Conservation (phyloP, 2,888 invertebrate species). For the Deroplatys truncata region DNA sequence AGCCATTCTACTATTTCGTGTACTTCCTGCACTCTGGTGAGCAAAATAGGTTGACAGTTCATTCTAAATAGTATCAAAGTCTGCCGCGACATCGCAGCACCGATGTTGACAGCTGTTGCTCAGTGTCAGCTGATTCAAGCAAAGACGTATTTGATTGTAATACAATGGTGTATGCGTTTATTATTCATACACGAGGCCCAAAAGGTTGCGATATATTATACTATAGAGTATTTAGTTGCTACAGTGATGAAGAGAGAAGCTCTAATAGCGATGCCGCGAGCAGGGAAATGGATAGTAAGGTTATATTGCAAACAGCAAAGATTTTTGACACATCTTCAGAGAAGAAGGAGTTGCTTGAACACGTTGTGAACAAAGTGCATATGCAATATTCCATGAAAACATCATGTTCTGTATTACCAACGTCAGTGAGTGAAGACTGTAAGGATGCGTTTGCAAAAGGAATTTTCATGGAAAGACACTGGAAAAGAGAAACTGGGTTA, state of each 20-base stretch:
- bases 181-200: slow-evolving; percentile 24
- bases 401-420: slow-evolving; percentile 21
- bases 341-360: slow-evolving; percentile 24
- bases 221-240: slow-evolving; percentile 25
- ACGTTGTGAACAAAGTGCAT: slow-evolving; percentile 21
- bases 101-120: not conserved
- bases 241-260: not conserved
- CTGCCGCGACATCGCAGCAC: not conserved
- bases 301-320: not conserved
- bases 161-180: slow-evolving; percentile 27
- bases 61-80: not conserved
- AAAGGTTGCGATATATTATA: slow-evolving; percentile 25
- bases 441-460: slow-evolving; percentile 21
- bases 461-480: slow-evolving; percentile 25
- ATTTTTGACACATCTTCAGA: slow-evolving; percentile 26
- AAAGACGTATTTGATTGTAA: not conserved
- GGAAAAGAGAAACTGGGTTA: slow-evolving; percentile 19
- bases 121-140: not conserved
- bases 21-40: not conserved
- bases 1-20: too few species aligned
- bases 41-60: not conserved
- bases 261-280: not conserved
- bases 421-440: not conserved
- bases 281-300: not conserved
- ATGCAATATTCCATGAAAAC: slow-evolving; percentile 27